Base-by-base conservation (phyloP, 2,113 vertebrate genomes). In the Psettodes erumei region DNA sequence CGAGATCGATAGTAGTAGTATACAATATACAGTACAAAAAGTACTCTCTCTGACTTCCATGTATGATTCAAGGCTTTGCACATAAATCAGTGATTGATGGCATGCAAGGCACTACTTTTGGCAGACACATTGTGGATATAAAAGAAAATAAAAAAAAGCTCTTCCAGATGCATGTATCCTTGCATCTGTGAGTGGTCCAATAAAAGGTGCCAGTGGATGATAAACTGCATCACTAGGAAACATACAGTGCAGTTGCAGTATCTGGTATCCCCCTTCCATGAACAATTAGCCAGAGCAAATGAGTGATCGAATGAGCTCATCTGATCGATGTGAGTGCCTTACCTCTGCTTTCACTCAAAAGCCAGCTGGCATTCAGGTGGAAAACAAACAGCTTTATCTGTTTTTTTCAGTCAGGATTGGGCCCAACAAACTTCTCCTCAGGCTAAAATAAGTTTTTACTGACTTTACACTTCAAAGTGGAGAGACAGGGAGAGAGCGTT, bases 381-480 rank as follows among this genome's bases (percentile, higher is more conserved):
- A 47, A 82, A 71, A 77, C 75, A 77, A 81, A 65, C 40, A 5
- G 19, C 63, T 60, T 54, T 65, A 47, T n/a, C n/a, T 79, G 86
- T 71, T 63, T 59, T 78, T 66, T 58, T 78, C 37, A 40, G 62
- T 43, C 6, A 2, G 58, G 73, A 70, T 66, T 79, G 70, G 67
- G 67, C 18, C 59, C 65, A 58, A 38, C 25, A 23, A 84, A 64
- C 56, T 47, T 51, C n/a, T 71, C 73, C 75, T 71, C 30, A 32
- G 40, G 67, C 54, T 55, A 51, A 71, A 63, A 43, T 40, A 75
- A 59, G 32, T 86, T 84, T 81, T 63, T 50, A 74, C 74, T 85
- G 87, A 86, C 78, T 90, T 82, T 56, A 51, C 53, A 85, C 75
- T 83, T 86, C 74, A 88, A 85, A 88, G 83, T 65, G 11, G 30